A percentile compares a stretch with the other conserved stretches of the same genome.
These are phyloP conservation scores for Pterocles orientalis DNA, from an alignment of 2,113 vertebrate genomes.

Conservation along the genomic window DNA sequence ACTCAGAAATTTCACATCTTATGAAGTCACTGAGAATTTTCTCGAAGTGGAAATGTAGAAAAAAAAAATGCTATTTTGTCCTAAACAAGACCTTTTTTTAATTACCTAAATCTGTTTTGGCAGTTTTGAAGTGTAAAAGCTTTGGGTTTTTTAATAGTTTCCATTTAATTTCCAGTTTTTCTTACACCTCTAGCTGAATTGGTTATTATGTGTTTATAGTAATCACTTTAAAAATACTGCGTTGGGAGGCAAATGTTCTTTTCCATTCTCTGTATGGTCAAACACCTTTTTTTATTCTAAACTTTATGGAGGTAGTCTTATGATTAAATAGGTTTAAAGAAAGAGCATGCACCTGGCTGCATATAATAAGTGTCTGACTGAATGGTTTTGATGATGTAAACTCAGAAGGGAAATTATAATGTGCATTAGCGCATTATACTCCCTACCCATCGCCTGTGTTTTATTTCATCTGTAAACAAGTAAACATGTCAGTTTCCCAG, in stretches of 20 bases:
- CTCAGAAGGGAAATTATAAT: neutral
- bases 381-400: neutral
- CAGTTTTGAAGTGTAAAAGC: neutral
- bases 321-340: neutral
- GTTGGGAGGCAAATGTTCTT: neutral
- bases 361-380: neutral
- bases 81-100: neutral
- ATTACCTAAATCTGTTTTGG: neutral
- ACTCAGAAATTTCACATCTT: neutral
- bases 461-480: slow-evolving; percentile 14
- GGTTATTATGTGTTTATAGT: neutral
- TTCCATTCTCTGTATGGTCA: neutral
- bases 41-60: neutral
- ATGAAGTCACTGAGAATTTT: neutral
- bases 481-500: neutral
- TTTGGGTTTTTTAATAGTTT: neutral
- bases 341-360: neutral
- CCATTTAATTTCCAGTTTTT: neutral
- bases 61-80: neutral
- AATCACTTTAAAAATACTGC: neutral
- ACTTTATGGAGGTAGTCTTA: neutral
- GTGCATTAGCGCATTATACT: neutral
- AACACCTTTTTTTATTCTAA: slow-evolving; percentile 1
- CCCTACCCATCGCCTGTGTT: neutral
- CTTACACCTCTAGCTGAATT: neutral